Evolutionary conservation across 37 sponge, comb jelly and placozoan species (phyloP), one percentile per base, ranked within the genome.

Genomic region (Halisarca cf. caerulea): DNA sequence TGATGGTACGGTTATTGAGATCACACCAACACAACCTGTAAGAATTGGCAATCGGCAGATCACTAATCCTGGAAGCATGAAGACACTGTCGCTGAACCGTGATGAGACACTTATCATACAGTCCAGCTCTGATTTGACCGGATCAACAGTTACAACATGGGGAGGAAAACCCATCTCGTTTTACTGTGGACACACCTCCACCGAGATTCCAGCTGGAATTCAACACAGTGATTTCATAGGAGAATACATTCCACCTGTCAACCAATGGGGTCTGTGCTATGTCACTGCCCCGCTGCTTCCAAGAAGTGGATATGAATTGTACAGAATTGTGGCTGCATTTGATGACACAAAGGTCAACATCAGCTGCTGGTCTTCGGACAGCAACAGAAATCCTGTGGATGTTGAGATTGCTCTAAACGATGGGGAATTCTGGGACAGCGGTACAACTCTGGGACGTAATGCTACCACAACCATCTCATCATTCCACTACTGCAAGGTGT

Each of bases 121-220:
- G 25, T 74, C 77, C 21, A 24, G 2, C 9, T 41, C 2, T 2
- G 77, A 74, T 25, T 44, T 74, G 32, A 74, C 77, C 18, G 77
- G 77, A 41, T 74, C 77, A 74, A 74, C 32, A 40, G 77, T 74
- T n/a, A 74, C 77, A 40, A 37, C 24, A 25, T 74, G 77, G 77
- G 42, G 77, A 40, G 77, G 77, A 25, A 74, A 74, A 11, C 77
- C 77, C 23, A 74, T 74, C 24, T 20, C 77, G 11, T 43, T 74
- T 43, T 74, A 44, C 77, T 74, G 24, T 3, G 77, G 77, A 37
- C 77, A 74, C 45, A 43, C 45, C 7, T n/a, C 11, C 25, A 74
- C 77, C 36, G 45, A 74, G 45, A 43, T 74, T 40, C 77, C 77
- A 15, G 1, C 17, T 1, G 77, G 45, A 11, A 40, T 40, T 2